Conservation (phyloP, 2,797 vertebrate species). For the Salarias fasciatus region DNA sequence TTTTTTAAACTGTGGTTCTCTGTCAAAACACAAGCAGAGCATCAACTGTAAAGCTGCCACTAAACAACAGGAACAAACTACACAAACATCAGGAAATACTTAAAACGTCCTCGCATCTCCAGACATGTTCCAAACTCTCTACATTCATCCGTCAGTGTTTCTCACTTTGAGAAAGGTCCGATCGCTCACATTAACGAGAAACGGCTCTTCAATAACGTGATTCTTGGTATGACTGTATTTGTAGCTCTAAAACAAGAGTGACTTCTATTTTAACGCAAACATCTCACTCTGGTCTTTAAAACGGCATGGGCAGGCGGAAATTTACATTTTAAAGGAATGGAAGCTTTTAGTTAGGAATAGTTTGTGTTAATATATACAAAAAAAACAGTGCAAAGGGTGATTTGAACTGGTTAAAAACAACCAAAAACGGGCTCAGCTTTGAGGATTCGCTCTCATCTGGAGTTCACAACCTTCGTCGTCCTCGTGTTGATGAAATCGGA, state of each 20-base stretch:
- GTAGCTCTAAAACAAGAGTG: not conserved
- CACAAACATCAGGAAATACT: no score
- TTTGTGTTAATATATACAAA: no score
- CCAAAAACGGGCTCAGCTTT: not conserved
- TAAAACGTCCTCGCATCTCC: not conserved
- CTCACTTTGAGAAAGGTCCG: not conserved
- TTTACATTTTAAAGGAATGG: no score
- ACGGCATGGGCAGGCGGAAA: no score
- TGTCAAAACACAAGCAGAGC: not conserved
- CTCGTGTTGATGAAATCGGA: constrained; percentile 87
- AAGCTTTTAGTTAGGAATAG: no score
- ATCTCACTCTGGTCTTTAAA: not conserved
- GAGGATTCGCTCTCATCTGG: constrained; percentile 25
- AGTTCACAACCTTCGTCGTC: constrained; percentile 82
- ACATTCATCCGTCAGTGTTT: constrained; percentile 8
- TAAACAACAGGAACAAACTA: not conserved
- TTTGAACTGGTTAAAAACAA: not conserved
- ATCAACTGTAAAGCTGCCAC: constrained; percentile 22
- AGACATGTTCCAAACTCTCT: no score
- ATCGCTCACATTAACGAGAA: not conserved
- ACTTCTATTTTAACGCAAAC: not conserved
- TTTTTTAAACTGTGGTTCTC: constrained; percentile 19
- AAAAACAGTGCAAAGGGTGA: constrained; percentile 10
- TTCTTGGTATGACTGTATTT: constrained; percentile 3
- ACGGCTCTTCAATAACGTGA: no score